Evolutionary conservation across 2,797 vertebrate species (phyloP), one percentile per base, ranked within the genome.

Genomic region (Melanotaenia parkinsoni): DNA sequence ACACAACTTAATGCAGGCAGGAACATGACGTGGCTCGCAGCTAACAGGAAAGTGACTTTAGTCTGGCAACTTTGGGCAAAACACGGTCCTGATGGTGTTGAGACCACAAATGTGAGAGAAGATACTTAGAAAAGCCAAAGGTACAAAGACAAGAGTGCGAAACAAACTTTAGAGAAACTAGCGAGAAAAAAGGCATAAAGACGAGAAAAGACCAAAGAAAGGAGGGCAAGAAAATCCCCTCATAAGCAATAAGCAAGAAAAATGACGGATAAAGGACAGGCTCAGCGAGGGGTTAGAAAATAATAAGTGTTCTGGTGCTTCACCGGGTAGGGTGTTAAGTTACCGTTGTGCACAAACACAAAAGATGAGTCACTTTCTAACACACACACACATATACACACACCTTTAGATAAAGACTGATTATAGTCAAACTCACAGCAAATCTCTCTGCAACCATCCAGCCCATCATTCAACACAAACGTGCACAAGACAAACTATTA

Each of bases 291-390:
- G 57, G 16, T 7, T 37, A 58, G 69, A 47, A 58, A 74, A 75
- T 60, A 73, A 68, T 32, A 18, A 74, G 71, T 68, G 80, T 79
- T 77, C 58, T 66, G 57, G 68, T 67, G 63, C 51, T 74, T 67
- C 40, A 26, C 76, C 66, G 75, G 76, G 76, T 28, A 66, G 38
- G 69, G 84, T 86, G 75, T 87, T 81, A 61, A 76, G 82, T 86
- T 90, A 77, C 83, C 75, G 61, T 70, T 16, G 28, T 63, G 72
- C 72, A 80, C 79, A 85, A 88, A 88, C 70, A 86, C 84, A 89
- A 81, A 87, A 74, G 76, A 86, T 89, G 86, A 88, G 83, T 90
- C 87, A 88, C 77, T 82, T 80, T 86, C 80, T 77, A 71, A 79
- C 82, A 10, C 65, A 59, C 32, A 59, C 32, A 54, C 28, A 26